phyloP scores from a whole-genome alignment of 2,888 invertebrate species.

The Athetis lepigone region DNA sequence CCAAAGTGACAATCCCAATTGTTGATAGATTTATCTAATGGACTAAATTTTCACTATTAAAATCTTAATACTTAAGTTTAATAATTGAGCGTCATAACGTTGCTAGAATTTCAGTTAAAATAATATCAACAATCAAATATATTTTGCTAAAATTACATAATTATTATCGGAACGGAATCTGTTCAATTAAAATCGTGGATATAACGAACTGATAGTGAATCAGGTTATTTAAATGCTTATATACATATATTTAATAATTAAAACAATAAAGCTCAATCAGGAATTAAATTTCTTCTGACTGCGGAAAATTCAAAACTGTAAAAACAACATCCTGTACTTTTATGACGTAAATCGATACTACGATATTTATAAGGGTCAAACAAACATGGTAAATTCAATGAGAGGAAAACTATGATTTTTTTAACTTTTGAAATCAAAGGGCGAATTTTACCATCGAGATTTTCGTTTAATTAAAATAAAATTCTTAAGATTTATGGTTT shows the following conservation, averaged over 20 bases:
- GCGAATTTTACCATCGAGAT: no score
- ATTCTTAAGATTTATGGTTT: no score
- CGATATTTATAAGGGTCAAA: no score
- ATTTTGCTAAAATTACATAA: conserved; percentile 52
- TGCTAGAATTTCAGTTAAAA: conserved; percentile 70
- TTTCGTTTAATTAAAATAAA: no score
- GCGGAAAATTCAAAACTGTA: no score
- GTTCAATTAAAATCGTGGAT: conserved; percentile 32
- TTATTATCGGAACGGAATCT: conserved; percentile 52
- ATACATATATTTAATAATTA: conserved; percentile 6
- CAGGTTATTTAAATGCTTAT: conserved; percentile 8
- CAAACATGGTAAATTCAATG: no score
- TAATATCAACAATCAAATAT: conserved; percentile 63
- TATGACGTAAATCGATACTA: no score
- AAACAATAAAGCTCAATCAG: conserved; percentile 29
- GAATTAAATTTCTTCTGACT: conserved; percentile 16
- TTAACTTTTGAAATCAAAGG: no score
- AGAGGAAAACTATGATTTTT: no score
- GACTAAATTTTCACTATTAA: conserved; percentile 76
- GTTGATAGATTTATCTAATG: conserved; percentile 75
- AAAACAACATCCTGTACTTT: no score
- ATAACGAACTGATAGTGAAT: conserved; percentile 13
- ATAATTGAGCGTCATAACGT: conserved; percentile 85
- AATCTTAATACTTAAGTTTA: conserved; percentile 73
- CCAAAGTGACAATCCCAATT: conserved; percentile 64